Evolutionary conservation across 2,113 vertebrate species (phyloP).

Genomic region (Centropristis striata): DNA sequence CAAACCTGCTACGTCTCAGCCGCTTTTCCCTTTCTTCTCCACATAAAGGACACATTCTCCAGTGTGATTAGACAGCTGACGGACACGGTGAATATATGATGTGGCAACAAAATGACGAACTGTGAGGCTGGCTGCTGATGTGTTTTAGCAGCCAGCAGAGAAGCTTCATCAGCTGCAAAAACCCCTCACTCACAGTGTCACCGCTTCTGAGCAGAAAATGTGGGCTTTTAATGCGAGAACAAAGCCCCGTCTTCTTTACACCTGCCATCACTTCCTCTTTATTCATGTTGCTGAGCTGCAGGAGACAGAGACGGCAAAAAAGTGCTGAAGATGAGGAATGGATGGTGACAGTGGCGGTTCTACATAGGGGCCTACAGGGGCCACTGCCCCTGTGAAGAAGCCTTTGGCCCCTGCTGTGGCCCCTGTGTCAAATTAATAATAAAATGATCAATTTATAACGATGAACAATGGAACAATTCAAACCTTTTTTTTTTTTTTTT

Average conservation of each 20-base stretch:
- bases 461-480: too few species aligned
- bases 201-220: conserved; percentile 23
- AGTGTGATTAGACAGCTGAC: conserved; percentile 37
- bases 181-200: conserved; percentile 27
- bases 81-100: conserved; percentile 17
- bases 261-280: conserved; percentile 46
- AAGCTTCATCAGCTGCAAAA: conserved; percentile 16
- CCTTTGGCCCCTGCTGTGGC: too few species aligned
- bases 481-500: too few species aligned
- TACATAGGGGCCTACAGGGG: too few species aligned
- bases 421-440: too few species aligned
- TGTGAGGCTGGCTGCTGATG: conserved; percentile 24
- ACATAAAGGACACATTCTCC: conserved; percentile 12
- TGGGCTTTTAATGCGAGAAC: conserved; percentile 42
- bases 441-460: too few species aligned
- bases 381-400: too few species aligned
- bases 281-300: conserved; percentile 36
- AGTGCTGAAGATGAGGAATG: conserved; percentile 29
- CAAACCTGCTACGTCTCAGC: neutral
- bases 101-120: conserved; percentile 26
- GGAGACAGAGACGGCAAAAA: conserved; percentile 39
- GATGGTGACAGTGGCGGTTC: too few species aligned
- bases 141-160: conserved; percentile 26
- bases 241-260: conserved; percentile 47
- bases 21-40: conserved; percentile 3